phyloP scores from a whole-genome alignment of 1,140 invertebrate genomes.

The Paralvinella palmiformis region DNA sequence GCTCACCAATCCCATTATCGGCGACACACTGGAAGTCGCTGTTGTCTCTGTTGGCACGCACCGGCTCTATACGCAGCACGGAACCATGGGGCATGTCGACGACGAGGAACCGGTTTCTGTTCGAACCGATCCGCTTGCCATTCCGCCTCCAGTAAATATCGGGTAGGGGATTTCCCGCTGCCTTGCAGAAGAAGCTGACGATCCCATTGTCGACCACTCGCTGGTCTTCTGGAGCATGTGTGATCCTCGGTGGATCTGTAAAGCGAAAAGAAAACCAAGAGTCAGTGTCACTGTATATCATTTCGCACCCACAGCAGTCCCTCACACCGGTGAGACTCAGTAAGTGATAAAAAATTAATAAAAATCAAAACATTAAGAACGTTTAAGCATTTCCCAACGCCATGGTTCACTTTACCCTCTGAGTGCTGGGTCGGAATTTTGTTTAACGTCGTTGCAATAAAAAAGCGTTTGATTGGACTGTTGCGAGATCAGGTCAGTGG shows the following conservation, averaged over 20 bases:
- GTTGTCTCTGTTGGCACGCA: conserved; percentile 73
- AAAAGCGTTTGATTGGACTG: too few relatives aligned
- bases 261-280: conserved; percentile 26
- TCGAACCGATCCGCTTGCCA: conserved; percentile 68
- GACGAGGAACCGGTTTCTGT: conserved; percentile 46
- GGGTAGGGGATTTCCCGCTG: conserved; percentile 78
- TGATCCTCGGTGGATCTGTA: conserved; percentile 41
- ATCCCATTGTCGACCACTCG: conserved; percentile 78
- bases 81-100: conserved; percentile 62
- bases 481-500: too few relatives aligned
- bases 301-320: too few relatives aligned
- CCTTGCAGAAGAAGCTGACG: conserved; percentile 90
- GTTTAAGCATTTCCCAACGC: too few relatives aligned
- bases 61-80: conserved; percentile 86
- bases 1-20: conserved; percentile 62
- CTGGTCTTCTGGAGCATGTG: conserved; percentile 33
- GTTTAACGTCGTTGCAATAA: too few relatives aligned
- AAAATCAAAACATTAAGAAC: too few relatives aligned
- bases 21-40: conserved; percentile 49
- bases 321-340: not conserved
- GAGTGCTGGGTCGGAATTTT: too few relatives aligned
- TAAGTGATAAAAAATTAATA: too few relatives aligned
- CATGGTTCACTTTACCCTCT: too few relatives aligned
- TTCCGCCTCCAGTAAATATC: conserved; percentile 87
- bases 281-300: too few relatives aligned